Evolutionary conservation across 2,888 invertebrate species (phyloP), one percentile per base, ranked within the genome.

Genomic region (Parnassius smintheus): DNA sequence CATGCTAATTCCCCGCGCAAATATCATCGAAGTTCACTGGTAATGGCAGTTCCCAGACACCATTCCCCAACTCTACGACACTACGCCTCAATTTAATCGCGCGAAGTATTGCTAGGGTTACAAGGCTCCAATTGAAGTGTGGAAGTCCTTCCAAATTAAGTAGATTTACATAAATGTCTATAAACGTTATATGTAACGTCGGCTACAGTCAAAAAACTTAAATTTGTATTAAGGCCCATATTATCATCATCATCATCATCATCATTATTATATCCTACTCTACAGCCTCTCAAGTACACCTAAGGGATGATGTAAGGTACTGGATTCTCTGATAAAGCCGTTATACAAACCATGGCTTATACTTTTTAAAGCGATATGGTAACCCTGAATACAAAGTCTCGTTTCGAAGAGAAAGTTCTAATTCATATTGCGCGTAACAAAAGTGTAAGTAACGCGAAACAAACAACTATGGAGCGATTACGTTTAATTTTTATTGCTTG

Each of bases 391-490:
- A 41, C n/a, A 35, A 52, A 51, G 46, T 48, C 35, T 48, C 53
- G 42, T 58, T 55, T 54, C 22, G 42, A 42, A 53, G 48, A n/a
- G 57, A 62, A 63, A 59, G 54, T 59, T 2, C 50, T 59, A 59
- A 50, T 55, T 62, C 42, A 52, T 46, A 56, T 50, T 53, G 61
- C 52, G 41, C 12, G 57, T 60, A 55, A 60, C 58, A 51, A 62
- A 65, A 55, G 64, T 61, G 62, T 61, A 62, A 65, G 67, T 64
- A 65, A 62, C 62, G 65, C 49, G 60, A 58, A 59, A 62, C 65
- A 50, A 63, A 63, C 62, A 59, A 59, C 59, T 13, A 49, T 18
- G 41, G 51, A 53, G 51, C 59, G 59, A 59, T 54, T 56, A 51
- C 59, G 49, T 59, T 59, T 59, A 59, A 59, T 62, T 64, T 64